These are phyloP conservation scores for Drosophila repletoides DNA, from an alignment of 1,140 invertebrate genomes.

Conservation along the genomic window DNA sequence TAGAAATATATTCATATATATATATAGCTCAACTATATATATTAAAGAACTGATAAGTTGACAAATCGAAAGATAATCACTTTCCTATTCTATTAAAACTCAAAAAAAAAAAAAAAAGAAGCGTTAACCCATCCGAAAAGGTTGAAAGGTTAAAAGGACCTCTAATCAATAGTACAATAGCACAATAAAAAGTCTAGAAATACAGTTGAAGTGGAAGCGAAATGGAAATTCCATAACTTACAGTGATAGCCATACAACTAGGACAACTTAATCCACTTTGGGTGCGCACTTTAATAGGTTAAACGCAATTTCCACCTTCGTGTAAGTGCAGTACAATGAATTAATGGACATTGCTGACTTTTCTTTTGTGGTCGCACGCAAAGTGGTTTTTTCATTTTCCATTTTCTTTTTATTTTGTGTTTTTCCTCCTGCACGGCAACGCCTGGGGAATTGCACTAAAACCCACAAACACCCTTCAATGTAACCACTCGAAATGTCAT, in stretches of 20 bases:
- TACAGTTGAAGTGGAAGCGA: background rate
- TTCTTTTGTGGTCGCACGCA: slow-evolving; percentile 16
- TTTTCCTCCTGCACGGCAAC: slow-evolving; percentile 10
- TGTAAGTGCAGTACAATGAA: slow-evolving; percentile 38
- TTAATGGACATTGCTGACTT: slow-evolving; percentile 23
- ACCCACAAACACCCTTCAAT: background rate
- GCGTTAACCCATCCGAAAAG: too few species aligned
- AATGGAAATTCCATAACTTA: slow-evolving; percentile 17
- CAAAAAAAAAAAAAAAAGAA: too few species aligned
- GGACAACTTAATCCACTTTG: slow-evolving; percentile 33
- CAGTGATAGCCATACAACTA: background rate
- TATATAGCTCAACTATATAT: too few species aligned
- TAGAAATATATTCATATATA: too few species aligned
- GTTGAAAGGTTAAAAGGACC: too few species aligned
- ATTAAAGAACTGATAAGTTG: too few species aligned
- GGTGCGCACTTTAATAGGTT: slow-evolving; percentile 28
- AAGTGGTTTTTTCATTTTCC: background rate
- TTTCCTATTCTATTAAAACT: too few species aligned
- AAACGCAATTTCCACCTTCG: slow-evolving; percentile 39
- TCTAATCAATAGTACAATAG: too few species aligned
- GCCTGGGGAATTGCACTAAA: slow-evolving; percentile 17
- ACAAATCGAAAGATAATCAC: too few species aligned
- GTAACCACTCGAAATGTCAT: slow-evolving; percentile 58
- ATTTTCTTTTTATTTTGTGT: background rate
- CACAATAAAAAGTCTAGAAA: slow-evolving; percentile 3